Base-by-base conservation (phyloP, 2,797 vertebrate genomes). In the Otolemur crassicaudatus region DNA sequence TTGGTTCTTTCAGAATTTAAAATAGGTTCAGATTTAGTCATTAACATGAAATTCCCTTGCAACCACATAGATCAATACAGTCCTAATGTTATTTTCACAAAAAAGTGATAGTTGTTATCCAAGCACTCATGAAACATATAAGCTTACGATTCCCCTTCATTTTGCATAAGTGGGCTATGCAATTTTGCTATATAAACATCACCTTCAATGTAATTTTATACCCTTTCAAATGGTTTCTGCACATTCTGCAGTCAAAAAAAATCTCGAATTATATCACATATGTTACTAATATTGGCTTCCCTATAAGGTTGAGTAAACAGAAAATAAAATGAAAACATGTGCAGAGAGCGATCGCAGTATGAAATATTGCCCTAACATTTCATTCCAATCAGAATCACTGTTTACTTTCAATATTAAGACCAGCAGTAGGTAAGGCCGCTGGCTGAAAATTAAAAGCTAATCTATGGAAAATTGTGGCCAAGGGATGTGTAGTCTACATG, bases 401-500 rank as follows among this genome's bases (percentile, higher is more conserved):
- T 97, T 98, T 98, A 97, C 87, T 97, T 98, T 97, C 92, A 97
- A 81, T 97, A 90, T 97, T 97, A 97, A 97, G 97, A 98, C 93
- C 90, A 63, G 40, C 67, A 76, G 95, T 97, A 98, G 97, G 96
- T 97, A 97, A 97, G 97, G 49, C 95, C 96, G 79, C 87, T 69
- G 95, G 80, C 92, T 98, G 96, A 95, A 98, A 98, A 98, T 97
- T 97, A 98, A 98, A 98, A 98, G 94, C 56, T 97, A 97, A 98
- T 98, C 95, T 97, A 76, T 79, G 84, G 96, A 95, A 98, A 98
- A 98, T 46, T 94, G 87, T 94, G 61, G 72, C 93, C 95, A 92
- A 97, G 94, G 79, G 91, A 91, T 96, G 80, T 96, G 56, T 97
- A 67, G 93, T 97, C 49, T 96, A 92, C 90, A 86, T 97, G 97